phyloP scores from a whole-genome alignment of 92 coral and sea anemone genomes.

The Meandrina meandrites region DNA sequence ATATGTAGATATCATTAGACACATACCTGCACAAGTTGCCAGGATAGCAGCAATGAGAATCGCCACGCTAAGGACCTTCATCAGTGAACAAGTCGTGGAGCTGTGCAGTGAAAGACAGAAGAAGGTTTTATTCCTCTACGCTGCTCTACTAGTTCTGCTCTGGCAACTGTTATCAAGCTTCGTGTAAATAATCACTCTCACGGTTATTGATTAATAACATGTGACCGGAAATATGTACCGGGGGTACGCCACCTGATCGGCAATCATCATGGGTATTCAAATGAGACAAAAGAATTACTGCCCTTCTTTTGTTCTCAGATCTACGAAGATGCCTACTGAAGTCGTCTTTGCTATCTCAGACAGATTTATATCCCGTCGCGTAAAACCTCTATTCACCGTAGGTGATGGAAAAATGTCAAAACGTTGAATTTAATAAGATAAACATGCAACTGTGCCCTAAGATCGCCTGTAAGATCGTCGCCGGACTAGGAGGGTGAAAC shows the following conservation, averaged over 20 bases:
- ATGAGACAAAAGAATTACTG: too few relatives aligned
- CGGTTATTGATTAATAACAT: constrained; percentile 1
- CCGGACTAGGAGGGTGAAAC: too few relatives aligned
- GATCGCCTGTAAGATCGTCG: too few relatives aligned
- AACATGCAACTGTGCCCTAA: too few relatives aligned
- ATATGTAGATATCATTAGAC: neutral
- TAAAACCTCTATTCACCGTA: too few relatives aligned
- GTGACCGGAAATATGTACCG: constrained; percentile 1
- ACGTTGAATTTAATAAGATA: too few relatives aligned
- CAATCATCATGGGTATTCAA: neutral
- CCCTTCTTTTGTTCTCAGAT: too few relatives aligned
- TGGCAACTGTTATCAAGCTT: neutral
- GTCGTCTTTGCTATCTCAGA: neutral
- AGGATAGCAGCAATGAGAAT: constrained; percentile 11
- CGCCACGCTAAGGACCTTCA: constrained; percentile 2
- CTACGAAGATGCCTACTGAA: too few relatives aligned
- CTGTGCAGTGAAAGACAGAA: neutral
- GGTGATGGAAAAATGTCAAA: too few relatives aligned
- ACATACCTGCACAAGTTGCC: constrained; percentile 15
- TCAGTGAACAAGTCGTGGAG: neutral
- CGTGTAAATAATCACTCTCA: neutral
- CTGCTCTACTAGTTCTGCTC: neutral
- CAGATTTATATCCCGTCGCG: too few relatives aligned
- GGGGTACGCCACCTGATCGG: neutral
- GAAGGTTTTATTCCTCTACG: too few relatives aligned